phyloP scores from a whole-genome alignment of 2,888 invertebrate genomes.

The Spilarctia lutea region DNA sequence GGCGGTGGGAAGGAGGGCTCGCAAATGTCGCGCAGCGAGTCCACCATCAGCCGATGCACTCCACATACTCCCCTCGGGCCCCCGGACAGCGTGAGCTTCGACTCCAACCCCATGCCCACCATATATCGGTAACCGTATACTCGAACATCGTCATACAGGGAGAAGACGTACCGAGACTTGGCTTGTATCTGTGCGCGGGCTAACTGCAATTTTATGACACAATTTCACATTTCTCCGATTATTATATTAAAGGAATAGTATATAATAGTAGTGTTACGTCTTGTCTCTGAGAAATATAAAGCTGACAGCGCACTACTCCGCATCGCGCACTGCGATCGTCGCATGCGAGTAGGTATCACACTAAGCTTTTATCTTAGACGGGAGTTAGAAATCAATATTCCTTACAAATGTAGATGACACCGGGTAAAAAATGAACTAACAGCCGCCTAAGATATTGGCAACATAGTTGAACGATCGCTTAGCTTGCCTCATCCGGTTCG shows the following conservation, averaged over 20 bases:
- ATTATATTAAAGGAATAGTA: background rate
- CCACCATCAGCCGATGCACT: slow-evolving; percentile 88
- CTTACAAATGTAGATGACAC: background rate
- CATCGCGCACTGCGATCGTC: slow-evolving; percentile 82
- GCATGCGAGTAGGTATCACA: slow-evolving; percentile 82
- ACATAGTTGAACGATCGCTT: slow-evolving; percentile 67
- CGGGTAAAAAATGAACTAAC: slow-evolving; percentile 3
- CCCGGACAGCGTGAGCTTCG: slow-evolving; percentile 93
- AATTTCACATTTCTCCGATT: background rate
- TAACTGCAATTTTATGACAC: background rate
- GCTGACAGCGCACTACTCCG: slow-evolving; percentile 77
- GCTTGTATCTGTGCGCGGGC: background rate
- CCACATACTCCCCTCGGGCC: slow-evolving; percentile 82
- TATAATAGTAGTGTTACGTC: slow-evolving; percentile 56
- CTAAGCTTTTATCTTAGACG: slow-evolving; percentile 57
- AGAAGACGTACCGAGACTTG: slow-evolving; percentile 63
- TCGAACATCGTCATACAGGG: slow-evolving; percentile 59
- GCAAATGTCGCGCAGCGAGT: slow-evolving; percentile 91
- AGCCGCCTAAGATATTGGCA: slow-evolving; percentile 51
- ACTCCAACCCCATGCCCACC: slow-evolving; percentile 94
- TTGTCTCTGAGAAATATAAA: slow-evolving; percentile 72
- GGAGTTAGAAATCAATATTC: slow-evolving; percentile 12
- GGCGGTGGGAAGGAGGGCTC: slow-evolving; percentile 75
- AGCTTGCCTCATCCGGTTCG: slow-evolving; percentile 76
- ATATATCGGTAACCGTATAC: slow-evolving; percentile 92